phyloP scores from a whole-genome alignment of 2,888 invertebrate species.

The Melanargia galathea region DNA sequence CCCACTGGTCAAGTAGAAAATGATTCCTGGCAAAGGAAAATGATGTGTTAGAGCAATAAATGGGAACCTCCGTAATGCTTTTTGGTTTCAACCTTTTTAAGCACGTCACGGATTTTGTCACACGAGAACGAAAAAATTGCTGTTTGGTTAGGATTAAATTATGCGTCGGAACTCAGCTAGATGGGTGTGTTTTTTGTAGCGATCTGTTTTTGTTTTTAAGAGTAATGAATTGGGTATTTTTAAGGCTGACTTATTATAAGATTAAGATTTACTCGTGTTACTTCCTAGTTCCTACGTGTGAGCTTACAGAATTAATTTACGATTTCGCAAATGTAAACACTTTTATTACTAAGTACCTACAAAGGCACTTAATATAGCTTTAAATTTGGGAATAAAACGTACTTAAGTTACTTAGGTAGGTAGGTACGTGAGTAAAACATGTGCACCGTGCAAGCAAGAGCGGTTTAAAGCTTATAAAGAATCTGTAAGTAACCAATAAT shows the following conservation, averaged over 20 bases:
- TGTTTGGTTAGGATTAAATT: slow-evolving; percentile 9
- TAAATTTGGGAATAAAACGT: too few species aligned
- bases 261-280: too few species aligned
- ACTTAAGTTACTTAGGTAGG: too few species aligned
- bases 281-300: too few species aligned
- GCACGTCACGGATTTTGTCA: slow-evolving; percentile 1
- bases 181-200: slow-evolving; percentile 1
- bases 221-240: not conserved
- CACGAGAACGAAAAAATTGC: not conserved
- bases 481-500: too few species aligned
- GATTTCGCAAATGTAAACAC: too few species aligned
- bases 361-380: too few species aligned
- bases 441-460: too few species aligned
- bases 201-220: not conserved
- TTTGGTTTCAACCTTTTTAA: slow-evolving; percentile 3
- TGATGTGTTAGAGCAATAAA: not conserved
- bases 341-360: too few species aligned
- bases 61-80: not conserved
- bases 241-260: not conserved
- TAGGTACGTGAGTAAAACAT: too few species aligned
- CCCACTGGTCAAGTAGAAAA: not conserved
- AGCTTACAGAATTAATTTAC: too few species aligned
- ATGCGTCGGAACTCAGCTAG: not conserved
- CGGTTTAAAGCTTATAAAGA: too few species aligned
- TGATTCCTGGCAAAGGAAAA: not conserved